Evolutionary conservation across 2,797 vertebrate species (phyloP).

Genomic region (Varecia variegata): DNA sequence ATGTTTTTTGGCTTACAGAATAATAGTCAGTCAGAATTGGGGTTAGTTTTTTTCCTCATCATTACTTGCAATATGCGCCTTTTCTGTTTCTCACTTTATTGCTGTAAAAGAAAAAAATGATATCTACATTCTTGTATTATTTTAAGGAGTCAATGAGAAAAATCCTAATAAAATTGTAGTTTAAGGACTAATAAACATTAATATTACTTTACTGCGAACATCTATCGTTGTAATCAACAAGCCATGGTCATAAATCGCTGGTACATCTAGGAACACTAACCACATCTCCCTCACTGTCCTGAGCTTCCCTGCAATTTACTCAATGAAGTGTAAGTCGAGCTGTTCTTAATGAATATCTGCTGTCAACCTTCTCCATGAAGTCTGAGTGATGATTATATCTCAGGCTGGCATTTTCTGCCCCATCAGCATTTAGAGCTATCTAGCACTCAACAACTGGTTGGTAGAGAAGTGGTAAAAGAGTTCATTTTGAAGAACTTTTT

Average conservation of each 20-base stretch:
- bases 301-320: neutral
- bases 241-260: neutral
- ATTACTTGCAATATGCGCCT: neutral
- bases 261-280: neutral
- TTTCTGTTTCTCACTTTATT: neutral
- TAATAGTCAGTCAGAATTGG: neutral
- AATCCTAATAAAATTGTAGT: neutral
- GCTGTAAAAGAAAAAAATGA: neutral
- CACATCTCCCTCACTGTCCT: neutral
- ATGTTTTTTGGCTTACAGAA: neutral
- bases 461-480: neutral
- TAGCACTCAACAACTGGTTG: neutral
- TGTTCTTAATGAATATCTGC: neutral
- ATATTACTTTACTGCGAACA: neutral
- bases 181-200: neutral
- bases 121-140: neutral
- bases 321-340: neutral
- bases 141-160: neutral
- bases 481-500: slow-evolving; percentile 21
- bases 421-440: neutral
- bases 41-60: neutral
- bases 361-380: neutral
- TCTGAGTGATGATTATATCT: slow-evolving; percentile 3
- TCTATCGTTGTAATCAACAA: neutral
- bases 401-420: neutral